These are phyloP conservation scores for Synaphobranchus kaupii DNA, from an alignment of 2,797 vertebrate genomes.

Conservation along the genomic window DNA sequence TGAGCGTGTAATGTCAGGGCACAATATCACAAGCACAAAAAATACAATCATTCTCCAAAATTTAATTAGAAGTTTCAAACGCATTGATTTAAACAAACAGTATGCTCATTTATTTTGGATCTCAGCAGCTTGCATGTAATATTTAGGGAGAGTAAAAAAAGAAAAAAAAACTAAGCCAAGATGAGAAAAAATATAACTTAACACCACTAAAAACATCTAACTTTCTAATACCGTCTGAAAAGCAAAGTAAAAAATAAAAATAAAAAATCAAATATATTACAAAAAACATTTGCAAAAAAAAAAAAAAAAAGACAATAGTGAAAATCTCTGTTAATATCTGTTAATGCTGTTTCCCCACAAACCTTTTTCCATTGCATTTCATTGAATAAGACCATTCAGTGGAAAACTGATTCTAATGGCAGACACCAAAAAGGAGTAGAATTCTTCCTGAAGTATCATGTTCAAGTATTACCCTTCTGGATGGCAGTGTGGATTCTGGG, in stretches of 20 bases:
- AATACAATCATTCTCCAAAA: not conserved
- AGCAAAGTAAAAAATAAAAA: slow-evolving; percentile 21
- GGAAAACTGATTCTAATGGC: not conserved
- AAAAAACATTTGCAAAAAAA: not conserved
- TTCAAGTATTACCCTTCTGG: slow-evolving; percentile 33
- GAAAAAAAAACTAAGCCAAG: slow-evolving; percentile 39
- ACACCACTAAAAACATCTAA: slow-evolving; percentile 17
- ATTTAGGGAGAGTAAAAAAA: slow-evolving; percentile 20
- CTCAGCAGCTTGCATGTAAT: slow-evolving; percentile 40
- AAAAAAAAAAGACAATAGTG: not conserved
- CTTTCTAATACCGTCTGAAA: not conserved
- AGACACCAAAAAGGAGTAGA: slow-evolving; percentile 24
- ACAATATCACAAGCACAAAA: not conserved
- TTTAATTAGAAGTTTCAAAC: not conserved
- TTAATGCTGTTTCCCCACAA: slow-evolving; percentile 27
- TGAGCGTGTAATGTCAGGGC: not conserved
- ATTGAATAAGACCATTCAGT: not conserved
- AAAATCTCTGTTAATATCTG: not conserved
- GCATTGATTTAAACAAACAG: slow-evolving; percentile 13
- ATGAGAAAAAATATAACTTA: slow-evolving; percentile 36
- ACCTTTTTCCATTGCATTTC: slow-evolving; percentile 1
- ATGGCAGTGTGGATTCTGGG: slow-evolving; percentile 25
- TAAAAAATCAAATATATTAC: slow-evolving; percentile 2
- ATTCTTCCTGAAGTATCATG: slow-evolving; percentile 33
- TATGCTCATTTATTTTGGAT: slow-evolving; percentile 42